A percentile compares a stretch with the other conserved stretches of the same genome.
phyloP scores from a whole-genome alignment of 2,888 invertebrate species.

The Luffia ferchaultella region DNA sequence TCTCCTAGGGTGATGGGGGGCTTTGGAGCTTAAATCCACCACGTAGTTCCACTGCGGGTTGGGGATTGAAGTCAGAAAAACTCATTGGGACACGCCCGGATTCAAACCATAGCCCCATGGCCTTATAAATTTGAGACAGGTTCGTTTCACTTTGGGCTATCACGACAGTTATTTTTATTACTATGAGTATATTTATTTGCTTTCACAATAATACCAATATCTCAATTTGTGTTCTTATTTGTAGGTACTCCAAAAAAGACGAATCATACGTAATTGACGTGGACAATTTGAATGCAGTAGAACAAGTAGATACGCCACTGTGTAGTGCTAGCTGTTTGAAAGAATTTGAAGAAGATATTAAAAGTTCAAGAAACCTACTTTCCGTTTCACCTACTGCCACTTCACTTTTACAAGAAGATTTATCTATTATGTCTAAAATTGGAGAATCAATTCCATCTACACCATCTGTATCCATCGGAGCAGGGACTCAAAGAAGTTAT shows the following conservation, averaged over 20 bases:
- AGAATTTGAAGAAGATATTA: slow-evolving; percentile 40
- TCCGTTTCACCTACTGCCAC: slow-evolving; percentile 30
- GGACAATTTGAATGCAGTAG: slow-evolving; percentile 70
- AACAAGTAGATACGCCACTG: slow-evolving; percentile 75
- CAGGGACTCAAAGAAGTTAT: slow-evolving; percentile 37
- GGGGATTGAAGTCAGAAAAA: too few relatives aligned
- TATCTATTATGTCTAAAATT: slow-evolving; percentile 23
- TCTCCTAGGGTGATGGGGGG: too few relatives aligned
- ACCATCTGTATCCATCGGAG: slow-evolving; percentile 22
- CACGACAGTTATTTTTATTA: too few relatives aligned
- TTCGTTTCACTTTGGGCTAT: too few relatives aligned
- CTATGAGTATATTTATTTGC: too few relatives aligned
- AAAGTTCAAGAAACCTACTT: slow-evolving; percentile 30
- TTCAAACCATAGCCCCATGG: too few relatives aligned
- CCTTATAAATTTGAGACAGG: too few relatives aligned
- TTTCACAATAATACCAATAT: too few relatives aligned
- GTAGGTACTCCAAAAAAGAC: slow-evolving; percentile 63
- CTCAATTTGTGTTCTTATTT: slow-evolving; percentile 19
- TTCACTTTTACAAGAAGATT: slow-evolving; percentile 30
- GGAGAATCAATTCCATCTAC: slow-evolving; percentile 34
- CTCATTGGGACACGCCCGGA: too few relatives aligned
- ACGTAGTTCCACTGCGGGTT: too few relatives aligned
- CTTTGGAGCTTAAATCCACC: too few relatives aligned
- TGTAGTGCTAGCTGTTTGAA: slow-evolving; percentile 79
- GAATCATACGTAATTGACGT: slow-evolving; percentile 69